Base-by-base conservation (phyloP, 2,797 vertebrate species). In the Chiroxiphia lanceolata region DNA sequence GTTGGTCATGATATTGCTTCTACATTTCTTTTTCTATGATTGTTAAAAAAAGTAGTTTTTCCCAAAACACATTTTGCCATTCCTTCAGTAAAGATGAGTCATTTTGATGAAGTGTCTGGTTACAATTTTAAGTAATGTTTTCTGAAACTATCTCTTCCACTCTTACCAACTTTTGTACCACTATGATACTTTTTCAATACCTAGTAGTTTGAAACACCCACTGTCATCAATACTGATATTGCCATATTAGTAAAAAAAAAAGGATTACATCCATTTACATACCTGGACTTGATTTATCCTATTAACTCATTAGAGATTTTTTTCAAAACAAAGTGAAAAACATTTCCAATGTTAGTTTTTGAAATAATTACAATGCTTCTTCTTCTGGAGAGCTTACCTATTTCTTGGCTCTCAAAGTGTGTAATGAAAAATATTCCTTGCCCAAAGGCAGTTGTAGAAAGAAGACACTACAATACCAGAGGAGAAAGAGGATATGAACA, bases 361-460 rank as follows among this genome's bases (percentile, higher is more conserved):
- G 1, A 68, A 89, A 7, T 40, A 71, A 47, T 72, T 59, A 38
- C 13, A 85, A 83, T 56, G 3, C 3, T 77, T 60, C 38, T 85
- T 83, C 42, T 47, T 65, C 34, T 2, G 0, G 48, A 57, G 4
- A 38, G 10, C 97, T 97, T 97, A 98, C 98, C 98, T 97, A 74
- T 67, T 93, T 97, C 98, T 91, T 98, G 96, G 34, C 94, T 96
- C 54, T 98, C 98, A 83, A 98, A 97, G 79, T 95, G 95, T 3
- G 97, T 98, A 69, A 98, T 90, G 72, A 98, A 95, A 93, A 97
- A 98, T 36, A 98, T 89, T 92, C 98, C 98, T 89, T 98, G 97
- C 44, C 98, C 98, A 70, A 98, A 98, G 48, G 98, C 97, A 0
- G 98, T 97, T 68, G 98, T 98, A 71, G 98, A 98, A 71, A 98